Base-by-base conservation (phyloP, 2,113 vertebrate genomes). In the Laterallus jamaicensis region DNA sequence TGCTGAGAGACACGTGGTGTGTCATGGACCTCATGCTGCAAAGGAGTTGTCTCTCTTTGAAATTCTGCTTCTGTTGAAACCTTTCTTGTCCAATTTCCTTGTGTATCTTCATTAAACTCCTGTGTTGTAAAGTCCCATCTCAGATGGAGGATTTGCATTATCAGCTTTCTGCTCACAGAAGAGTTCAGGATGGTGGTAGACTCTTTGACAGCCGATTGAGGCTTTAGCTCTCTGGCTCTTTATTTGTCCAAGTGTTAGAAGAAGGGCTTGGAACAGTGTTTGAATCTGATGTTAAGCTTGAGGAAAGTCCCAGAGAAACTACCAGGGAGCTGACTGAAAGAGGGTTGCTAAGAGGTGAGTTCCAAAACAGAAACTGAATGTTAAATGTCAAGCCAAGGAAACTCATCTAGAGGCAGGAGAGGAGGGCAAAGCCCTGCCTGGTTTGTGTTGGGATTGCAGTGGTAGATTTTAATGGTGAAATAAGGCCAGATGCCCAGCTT, bases 11-110 rank as follows among this genome's bases (percentile, higher is more conserved):
- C 49, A 49, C 49, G 11, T 16, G 62, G 14, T 54, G 26, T 7
- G 4, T 25, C 3, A 0, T 1, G 2, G 60, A 5, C 12, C 1
- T 11, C 6, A 12, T 7, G 47, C 90, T 26, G 15, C 20, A 5
- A 35, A 95, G 14, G 15, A 25, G 24, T 26, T 40, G 1, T 2
- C 7, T 35, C 26, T 19, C 18, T 66, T n/a, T 66, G 2, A 12
- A 67, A 11, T 49, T 82, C 19, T 52, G 0, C n/a, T 79, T 37
- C 47, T 14, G 32, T 47, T 73, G 14, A 62, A 87, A 21, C 3
- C 6, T 71, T 31, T 67, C 52, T 10, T 28, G 44, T 37, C 69
- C 10, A 6, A 47, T 26, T 47, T 42, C 50, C n/a, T 44, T 11
- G 15, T 71, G 14, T 20, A 28, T 71, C 63, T 75, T 70, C 12